Percentiles rank a stretch among this genome's conserved stretches.
phyloP scores from a whole-genome alignment of 2,797 vertebrate genomes.

The Babyrousa celebensis region DNA sequence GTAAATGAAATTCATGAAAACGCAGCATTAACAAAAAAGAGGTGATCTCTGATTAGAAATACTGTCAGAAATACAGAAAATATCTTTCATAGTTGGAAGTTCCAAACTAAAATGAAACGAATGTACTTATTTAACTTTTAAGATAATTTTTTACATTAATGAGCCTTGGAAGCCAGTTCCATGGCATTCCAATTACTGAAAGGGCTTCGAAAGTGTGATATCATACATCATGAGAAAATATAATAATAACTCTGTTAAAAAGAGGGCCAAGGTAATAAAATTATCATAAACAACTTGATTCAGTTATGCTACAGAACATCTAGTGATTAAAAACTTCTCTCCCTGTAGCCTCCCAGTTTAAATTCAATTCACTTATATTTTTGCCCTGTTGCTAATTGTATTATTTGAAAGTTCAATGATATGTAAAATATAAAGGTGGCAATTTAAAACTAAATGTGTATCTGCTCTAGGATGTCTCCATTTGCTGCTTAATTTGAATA shows the following conservation, averaged over 20 bases:
- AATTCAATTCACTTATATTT: conserved; percentile 79
- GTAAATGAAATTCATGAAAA: neutral
- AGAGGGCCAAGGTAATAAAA: conserved; percentile 80
- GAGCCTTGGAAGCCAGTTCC: conserved; percentile 75
- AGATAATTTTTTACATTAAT: conserved; percentile 83
- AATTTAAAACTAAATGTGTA: conserved; percentile 79
- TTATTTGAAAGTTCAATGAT: conserved; percentile 84
- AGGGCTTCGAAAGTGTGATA: conserved; percentile 62
- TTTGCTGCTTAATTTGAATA: conserved; percentile 83
- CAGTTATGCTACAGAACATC: conserved; percentile 78
- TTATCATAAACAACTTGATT: conserved; percentile 84
- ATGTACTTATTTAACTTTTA: conserved; percentile 73
- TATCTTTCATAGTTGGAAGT: conserved; percentile 58
- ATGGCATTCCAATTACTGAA: conserved; percentile 78
- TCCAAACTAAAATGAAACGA: conserved; percentile 68
- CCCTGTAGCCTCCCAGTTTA: conserved; percentile 64
- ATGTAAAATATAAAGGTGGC: conserved; percentile 81
- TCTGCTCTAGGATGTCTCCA: conserved; percentile 72
- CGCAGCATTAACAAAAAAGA: neutral
- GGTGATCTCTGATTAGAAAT: conserved; percentile 22
- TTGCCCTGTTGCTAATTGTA: conserved; percentile 77
- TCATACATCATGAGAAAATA: conserved; percentile 78
- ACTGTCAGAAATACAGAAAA: neutral
- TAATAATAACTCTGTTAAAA: conserved; percentile 82
- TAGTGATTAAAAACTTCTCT: conserved; percentile 84